These are phyloP conservation scores for Forbesichthys papilliferus DNA, from an alignment of 2,113 vertebrate species.

Conservation along the genomic window DNA sequence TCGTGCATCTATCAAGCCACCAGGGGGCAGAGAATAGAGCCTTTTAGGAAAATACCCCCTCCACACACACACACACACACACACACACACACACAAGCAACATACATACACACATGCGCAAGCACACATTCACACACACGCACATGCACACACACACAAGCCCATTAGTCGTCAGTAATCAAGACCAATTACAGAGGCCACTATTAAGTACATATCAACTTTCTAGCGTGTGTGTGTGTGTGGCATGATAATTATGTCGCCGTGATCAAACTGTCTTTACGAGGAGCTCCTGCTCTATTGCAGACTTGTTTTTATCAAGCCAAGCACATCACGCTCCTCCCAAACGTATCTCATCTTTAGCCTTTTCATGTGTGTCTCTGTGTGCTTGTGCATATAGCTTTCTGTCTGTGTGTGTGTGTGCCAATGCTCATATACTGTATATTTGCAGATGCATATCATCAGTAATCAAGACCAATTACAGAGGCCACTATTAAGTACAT, in stretches of 20 bases:
- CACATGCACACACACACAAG: conserved; percentile 3
- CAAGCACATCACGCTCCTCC: conserved; percentile 38
- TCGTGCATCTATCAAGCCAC: conserved; percentile 37
- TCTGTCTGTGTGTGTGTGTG: background rate
- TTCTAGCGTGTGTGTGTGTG: background rate
- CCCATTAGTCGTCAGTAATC: too few relatives aligned
- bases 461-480: too few relatives aligned
- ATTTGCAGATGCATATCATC: background rate
- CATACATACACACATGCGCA: background rate
- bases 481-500: background rate
- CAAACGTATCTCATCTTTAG: background rate
- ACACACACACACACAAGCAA: background rate
- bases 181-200: too few relatives aligned
- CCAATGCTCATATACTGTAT: background rate
- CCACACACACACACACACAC: background rate
- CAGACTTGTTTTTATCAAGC: conserved; percentile 40
- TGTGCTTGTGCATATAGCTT: background rate
- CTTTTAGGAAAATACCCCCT: background rate
- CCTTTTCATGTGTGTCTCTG: background rate
- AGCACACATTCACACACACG: background rate
- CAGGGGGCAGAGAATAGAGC: conserved; percentile 49
- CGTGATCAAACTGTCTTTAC: conserved; percentile 31
- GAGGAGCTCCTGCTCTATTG: conserved; percentile 5
- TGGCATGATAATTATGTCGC: conserved; percentile 40
- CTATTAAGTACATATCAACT: background rate